phyloP scores from a whole-genome alignment of 2,888 invertebrate genomes.

The Lochmaea capreae region DNA sequence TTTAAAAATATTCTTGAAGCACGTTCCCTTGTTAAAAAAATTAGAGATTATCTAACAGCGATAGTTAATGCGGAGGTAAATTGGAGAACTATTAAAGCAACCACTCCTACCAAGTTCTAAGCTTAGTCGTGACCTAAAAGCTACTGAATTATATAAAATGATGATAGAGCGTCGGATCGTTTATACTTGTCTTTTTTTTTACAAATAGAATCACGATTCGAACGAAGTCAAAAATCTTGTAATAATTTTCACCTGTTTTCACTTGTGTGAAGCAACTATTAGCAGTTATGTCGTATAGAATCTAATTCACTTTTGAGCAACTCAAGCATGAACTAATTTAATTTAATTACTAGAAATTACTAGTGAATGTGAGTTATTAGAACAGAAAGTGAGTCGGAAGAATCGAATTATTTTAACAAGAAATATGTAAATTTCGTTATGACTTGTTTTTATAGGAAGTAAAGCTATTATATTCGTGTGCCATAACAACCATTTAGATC shows the following conservation, averaged over 20 bases:
- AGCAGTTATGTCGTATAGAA: slow-evolving; percentile 48
- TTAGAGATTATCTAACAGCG: not conserved
- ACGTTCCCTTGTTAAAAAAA: not conserved
- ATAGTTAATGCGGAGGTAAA: slow-evolving; percentile 1
- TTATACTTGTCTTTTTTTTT: slow-evolving; percentile 37
- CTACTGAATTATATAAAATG: slow-evolving; percentile 42
- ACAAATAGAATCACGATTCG: slow-evolving; percentile 42
- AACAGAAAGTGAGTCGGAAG: slow-evolving; percentile 54
- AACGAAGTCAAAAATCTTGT: slow-evolving; percentile 39
- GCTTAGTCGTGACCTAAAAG: slow-evolving; percentile 40
- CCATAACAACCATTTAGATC: not conserved
- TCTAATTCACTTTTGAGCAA: slow-evolving; percentile 48
- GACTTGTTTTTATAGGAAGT: slow-evolving; percentile 40
- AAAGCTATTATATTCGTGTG: not conserved
- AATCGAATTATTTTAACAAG: slow-evolving; percentile 48
- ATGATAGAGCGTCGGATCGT: slow-evolving; percentile 40
- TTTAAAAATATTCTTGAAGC: no score
- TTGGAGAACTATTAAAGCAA: slow-evolving; percentile 11
- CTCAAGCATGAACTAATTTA: slow-evolving; percentile 54
- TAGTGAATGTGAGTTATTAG: slow-evolving; percentile 52
- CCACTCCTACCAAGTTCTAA: slow-evolving; percentile 31
- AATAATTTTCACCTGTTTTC: slow-evolving; percentile 48
- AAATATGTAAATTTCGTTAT: slow-evolving; percentile 44
- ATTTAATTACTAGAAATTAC: slow-evolving; percentile 54
- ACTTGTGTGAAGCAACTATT: slow-evolving; percentile 45